A percentile compares a stretch with the other conserved stretches of the same genome.
phyloP scores from a whole-genome alignment of 2,113 vertebrate species.

The Hyla sarda region DNA sequence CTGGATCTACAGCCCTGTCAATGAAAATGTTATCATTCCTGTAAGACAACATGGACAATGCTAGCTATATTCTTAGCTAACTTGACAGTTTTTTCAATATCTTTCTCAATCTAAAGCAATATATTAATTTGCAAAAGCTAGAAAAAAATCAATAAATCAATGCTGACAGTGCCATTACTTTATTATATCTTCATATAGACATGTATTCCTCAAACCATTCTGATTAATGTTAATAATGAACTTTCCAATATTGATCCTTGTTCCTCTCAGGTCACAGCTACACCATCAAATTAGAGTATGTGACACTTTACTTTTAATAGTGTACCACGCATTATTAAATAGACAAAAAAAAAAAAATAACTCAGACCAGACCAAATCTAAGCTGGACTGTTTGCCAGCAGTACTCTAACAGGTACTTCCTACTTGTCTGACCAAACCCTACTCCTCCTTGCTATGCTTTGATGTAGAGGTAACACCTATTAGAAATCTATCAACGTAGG shows the following conservation, averaged over 20 bases:
- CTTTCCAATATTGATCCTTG: neutral
- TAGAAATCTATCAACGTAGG: too few relatives aligned
- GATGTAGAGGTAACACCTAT: too few relatives aligned
- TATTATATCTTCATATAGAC: slow-evolving; percentile 36
- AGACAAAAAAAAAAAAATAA: too few relatives aligned
- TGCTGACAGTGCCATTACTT: slow-evolving; percentile 6
- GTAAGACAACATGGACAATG: slow-evolving; percentile 1
- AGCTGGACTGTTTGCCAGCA: too few relatives aligned
- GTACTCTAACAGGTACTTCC: too few relatives aligned
- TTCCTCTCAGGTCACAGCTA: neutral
- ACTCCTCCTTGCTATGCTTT: too few relatives aligned
- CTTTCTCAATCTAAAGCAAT: slow-evolving; percentile 25
- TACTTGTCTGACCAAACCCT: too few relatives aligned
- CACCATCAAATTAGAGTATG: neutral
- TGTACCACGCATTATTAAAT: too few relatives aligned
- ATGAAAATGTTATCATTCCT: slow-evolving; percentile 21
- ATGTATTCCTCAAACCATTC: neutral
- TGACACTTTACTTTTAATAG: too few relatives aligned
- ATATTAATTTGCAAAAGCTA: slow-evolving; percentile 16
- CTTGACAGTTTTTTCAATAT: neutral
- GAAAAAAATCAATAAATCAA: slow-evolving; percentile 1
- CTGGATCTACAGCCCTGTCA: slow-evolving; percentile 3
- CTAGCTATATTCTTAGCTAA: slow-evolving; percentile 3
- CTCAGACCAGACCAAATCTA: too few relatives aligned
- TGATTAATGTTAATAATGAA: slow-evolving; percentile 6